Evolutionary conservation across 2,797 vertebrate species (phyloP).

Genomic region (Nyctibius grandis): DNA sequence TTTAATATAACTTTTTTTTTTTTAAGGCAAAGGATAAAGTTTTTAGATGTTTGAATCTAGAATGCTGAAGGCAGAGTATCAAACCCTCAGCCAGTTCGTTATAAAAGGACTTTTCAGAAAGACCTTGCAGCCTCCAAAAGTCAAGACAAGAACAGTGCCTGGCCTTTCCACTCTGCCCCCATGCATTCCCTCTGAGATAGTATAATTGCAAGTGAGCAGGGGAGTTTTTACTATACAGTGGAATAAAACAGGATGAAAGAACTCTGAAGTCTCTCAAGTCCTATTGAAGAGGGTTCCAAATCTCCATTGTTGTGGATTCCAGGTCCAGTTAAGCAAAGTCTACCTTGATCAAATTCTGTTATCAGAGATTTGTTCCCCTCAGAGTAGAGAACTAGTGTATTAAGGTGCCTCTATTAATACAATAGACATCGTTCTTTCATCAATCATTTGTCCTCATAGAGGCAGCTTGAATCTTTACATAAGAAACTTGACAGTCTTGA

Average conservation of each 20-base stretch:
- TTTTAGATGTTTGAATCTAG: neutral
- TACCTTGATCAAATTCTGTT: neutral
- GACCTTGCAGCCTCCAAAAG: neutral
- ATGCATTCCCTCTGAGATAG: neutral
- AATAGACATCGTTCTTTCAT: neutral
- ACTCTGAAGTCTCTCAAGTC: neutral
- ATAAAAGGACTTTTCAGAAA: neutral
- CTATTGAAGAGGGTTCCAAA: neutral
- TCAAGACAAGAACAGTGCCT: neutral
- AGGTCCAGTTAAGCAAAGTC: neutral
- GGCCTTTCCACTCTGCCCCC: neutral
- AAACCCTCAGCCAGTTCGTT: neutral
- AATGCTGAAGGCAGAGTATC: neutral
- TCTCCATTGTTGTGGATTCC: neutral
- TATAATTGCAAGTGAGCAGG: neutral
- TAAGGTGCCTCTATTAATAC: neutral
- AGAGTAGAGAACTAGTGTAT: neutral
- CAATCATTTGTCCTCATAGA: neutral
- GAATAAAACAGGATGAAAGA: neutral
- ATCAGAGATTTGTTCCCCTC: neutral
- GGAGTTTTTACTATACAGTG: neutral
- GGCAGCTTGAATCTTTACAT: neutral
- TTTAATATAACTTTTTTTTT: neutral
- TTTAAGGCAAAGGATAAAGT: neutral
- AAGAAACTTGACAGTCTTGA: neutral